Base-by-base conservation (phyloP, 2,888 invertebrate species). In the Meghimatium bilineatum region DNA sequence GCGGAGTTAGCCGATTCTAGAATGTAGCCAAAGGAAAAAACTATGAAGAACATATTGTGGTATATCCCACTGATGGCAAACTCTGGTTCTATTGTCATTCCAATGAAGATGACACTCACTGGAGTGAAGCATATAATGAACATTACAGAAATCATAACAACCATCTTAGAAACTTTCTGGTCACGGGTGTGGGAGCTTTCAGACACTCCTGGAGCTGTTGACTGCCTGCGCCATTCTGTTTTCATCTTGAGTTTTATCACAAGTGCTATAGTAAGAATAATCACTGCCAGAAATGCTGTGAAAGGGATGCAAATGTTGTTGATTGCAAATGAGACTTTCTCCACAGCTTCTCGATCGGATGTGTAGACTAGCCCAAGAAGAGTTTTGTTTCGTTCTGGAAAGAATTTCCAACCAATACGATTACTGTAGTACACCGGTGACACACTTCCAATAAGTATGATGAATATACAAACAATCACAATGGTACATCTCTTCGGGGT, bases 241-340 rank as follows among this genome's bases (percentile, higher is more conserved):
- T 44, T 69, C 10, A 12, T 23, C n/a, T 74, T 56, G 14, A 80
- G 72, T 12, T 72, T 72, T 60, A 72, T 14, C 20, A 80, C 60
- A 10, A 72, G 72, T 26, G 74, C 49, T 1, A 38, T 32, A 1
- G 80, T 80, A 20, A n/a, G 63, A 14, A 80, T 36, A n/a, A 69
- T 38, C n/a, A 80, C 72, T 20, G 52, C 29, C 1, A 60, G 0
- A 29, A 80, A 80, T 26, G 80, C 71, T 14, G 36, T 74, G 38
- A 80, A 69, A 20, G 72, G 60, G 12, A 72, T 56, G 14, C 44
- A 49, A 29, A 72, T 38, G 52, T 60, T 80, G 80, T 80, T 80
- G 72, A 80, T 80, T 8, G 74, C 34, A 32, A 69, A 52, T 14
- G 80, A 80, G 34, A 69, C 34, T 69, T 34, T 38, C 34, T 69